Conservation (phyloP, 2,113 vertebrate genomes). For the Tetrax tetrax region DNA sequence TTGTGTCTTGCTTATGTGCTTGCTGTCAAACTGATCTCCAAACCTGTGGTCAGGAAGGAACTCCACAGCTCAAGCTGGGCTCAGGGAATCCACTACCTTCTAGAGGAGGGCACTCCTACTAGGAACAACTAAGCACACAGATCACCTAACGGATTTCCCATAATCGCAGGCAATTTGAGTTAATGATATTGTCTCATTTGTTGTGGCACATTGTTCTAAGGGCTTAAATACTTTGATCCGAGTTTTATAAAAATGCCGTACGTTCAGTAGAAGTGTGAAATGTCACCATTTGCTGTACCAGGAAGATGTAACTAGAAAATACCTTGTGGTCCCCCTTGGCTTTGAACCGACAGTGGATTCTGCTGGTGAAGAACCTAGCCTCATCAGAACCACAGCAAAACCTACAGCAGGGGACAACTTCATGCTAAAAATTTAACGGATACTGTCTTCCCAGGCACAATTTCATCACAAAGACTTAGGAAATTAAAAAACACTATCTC, state of each 20-base stretch:
- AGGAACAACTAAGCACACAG: not conserved
- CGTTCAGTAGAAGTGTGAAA: accelerated
- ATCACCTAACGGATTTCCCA: not conserved
- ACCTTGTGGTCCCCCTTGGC: not conserved
- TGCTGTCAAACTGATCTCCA: not conserved
- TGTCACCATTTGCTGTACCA: not conserved
- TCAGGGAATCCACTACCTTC: not conserved
- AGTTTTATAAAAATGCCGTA: not conserved
- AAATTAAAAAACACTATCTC: not conserved
- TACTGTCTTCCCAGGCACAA: not conserved
- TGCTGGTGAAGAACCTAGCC: not conserved
- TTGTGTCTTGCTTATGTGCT: not conserved
- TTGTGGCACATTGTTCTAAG: not conserved
- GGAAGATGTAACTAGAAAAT: not conserved
- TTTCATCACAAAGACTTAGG: not conserved
- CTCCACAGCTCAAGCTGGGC: not conserved
- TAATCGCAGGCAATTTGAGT: not conserved
- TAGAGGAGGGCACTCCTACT: not conserved
- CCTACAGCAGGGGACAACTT: not conserved
- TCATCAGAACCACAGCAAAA: not conserved
- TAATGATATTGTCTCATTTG: not conserved
- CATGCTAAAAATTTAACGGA: not conserved
- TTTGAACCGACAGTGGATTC: not conserved
- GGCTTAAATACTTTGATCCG: not conserved
- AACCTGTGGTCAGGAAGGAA: not conserved